Percentiles rank a stretch among this genome's conserved stretches.
Evolutionary conservation across 1,140 invertebrate species (phyloP).

Genomic region (Zaprionus gabonicus): DNA sequence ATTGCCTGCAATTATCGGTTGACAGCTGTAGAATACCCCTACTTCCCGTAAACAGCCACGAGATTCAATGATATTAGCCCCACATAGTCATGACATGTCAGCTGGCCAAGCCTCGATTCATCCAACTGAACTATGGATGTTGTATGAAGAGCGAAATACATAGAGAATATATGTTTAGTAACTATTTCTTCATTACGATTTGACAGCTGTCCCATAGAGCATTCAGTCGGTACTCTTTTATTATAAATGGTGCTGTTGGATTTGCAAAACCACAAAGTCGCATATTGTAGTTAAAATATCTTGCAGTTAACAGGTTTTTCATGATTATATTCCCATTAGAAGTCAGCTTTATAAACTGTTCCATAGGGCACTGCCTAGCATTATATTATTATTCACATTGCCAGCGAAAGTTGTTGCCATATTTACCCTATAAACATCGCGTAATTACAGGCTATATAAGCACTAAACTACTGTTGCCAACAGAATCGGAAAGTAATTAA

Average conservation of each 20-base stretch:
- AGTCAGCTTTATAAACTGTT: background rate
- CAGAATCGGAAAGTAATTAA: background rate
- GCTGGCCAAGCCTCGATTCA: too few relatives aligned
- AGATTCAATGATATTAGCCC: too few relatives aligned
- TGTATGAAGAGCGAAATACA: too few relatives aligned
- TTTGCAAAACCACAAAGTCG: background rate
- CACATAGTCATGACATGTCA: too few relatives aligned
- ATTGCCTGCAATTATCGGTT: too few relatives aligned
- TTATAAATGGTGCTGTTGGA: background rate
- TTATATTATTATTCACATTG: background rate
- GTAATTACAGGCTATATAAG: background rate
- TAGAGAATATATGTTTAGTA: too few relatives aligned
- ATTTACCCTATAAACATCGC: background rate
- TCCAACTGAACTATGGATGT: too few relatives aligned
- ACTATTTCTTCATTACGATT: background rate
- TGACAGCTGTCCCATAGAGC: background rate
- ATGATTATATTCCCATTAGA: background rate
- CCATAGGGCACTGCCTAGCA: background rate
- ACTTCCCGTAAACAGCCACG: too few relatives aligned
- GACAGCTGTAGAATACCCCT: too few relatives aligned
- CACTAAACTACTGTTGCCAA: background rate
- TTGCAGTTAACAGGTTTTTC: background rate
- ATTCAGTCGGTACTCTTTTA: background rate
- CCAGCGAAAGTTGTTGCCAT: background rate
- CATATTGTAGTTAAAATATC: background rate